Base-by-base conservation (phyloP, 2,888 invertebrate species). In the Hirtodrosophila confusa region DNA sequence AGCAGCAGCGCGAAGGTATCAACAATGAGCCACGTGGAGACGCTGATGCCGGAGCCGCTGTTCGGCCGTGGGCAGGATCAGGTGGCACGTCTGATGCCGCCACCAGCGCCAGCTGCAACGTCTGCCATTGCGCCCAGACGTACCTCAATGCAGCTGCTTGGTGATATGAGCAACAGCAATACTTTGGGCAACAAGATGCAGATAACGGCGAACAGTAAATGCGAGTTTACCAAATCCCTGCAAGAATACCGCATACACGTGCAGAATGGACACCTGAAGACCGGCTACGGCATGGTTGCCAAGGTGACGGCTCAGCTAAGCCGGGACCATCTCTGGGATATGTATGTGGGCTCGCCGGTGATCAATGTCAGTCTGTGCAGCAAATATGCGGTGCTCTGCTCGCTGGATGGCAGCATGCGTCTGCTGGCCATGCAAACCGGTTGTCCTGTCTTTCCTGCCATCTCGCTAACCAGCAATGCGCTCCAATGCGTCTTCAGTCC, bases 281-380 rank as follows among this genome's bases (percentile, higher is more conserved):
- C 95, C 0, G 93, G 93, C 33, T 93, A 93, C 86, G 95, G 94
- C 0, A 91, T 93, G 29, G 88, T 93, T 92, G 80, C 92, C 93
- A 78, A 94, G 93, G 90, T 92, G 92, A 72, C 93, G 91, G 78
- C 93, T 90, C 63, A 94, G 93, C 87, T 72, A 7, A 62, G 72
- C 10, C 61, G 73, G 56, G 94, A 94, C 64, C 93, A 94, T 2
- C 92, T 94, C 0, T 95, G 95, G 95, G 95, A 95, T 78, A 94
- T 94, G 4, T 95, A 94, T 87, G 92, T 95, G 80, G 91, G 91
- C 0, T 92, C 92, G 2, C 89, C 92, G 2, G 80, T 92, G 45
- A 87, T 89, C 3, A 91, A 89, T 76, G 91, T 91, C 35, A 89
- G 90, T 78, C 78, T 92, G 47, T 91, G 91, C 43, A 58, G 75